Percentiles rank a stretch among this genome's conserved stretches.
These are phyloP conservation scores for Cecropterus lyciades DNA, from an alignment of 1,140 invertebrate species.

Conservation along the genomic window DNA sequence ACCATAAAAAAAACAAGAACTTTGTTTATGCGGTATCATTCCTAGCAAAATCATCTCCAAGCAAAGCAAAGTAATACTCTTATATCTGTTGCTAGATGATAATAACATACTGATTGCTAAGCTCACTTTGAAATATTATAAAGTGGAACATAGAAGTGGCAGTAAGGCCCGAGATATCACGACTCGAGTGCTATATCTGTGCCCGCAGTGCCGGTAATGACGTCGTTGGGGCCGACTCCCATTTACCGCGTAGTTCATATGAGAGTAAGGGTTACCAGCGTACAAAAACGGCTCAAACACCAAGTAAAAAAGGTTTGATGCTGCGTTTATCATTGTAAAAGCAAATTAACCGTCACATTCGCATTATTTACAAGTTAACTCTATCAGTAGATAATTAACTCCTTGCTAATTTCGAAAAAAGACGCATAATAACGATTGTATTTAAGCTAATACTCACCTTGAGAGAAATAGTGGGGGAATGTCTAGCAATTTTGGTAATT, in stretches of 20 bases:
- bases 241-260: neutral
- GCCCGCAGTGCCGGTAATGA: constrained; percentile 36
- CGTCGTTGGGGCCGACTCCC: constrained; percentile 24
- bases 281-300: neutral
- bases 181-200: constrained; percentile 29
- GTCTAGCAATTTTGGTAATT: too few relatives aligned
- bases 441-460: too few relatives aligned
- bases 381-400: too few relatives aligned
- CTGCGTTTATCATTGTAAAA: neutral
- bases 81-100: neutral
- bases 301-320: neutral
- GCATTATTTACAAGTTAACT: too few relatives aligned
- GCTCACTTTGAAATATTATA: neutral
- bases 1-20: too few relatives aligned
- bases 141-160: neutral
- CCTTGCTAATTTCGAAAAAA: too few relatives aligned
- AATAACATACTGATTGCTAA: neutral
- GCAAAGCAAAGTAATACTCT: too few relatives aligned
- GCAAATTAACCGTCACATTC: too few relatives aligned
- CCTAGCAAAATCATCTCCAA: neutral
- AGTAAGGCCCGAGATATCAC: neutral
- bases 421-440: too few relatives aligned
- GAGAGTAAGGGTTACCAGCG: neutral
- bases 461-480: too few relatives aligned
- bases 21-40: neutral